Evolutionary conservation across 2,113 vertebrate species (phyloP), one percentile per base, ranked within the genome.

Genomic region (Alethe castanea): DNA sequence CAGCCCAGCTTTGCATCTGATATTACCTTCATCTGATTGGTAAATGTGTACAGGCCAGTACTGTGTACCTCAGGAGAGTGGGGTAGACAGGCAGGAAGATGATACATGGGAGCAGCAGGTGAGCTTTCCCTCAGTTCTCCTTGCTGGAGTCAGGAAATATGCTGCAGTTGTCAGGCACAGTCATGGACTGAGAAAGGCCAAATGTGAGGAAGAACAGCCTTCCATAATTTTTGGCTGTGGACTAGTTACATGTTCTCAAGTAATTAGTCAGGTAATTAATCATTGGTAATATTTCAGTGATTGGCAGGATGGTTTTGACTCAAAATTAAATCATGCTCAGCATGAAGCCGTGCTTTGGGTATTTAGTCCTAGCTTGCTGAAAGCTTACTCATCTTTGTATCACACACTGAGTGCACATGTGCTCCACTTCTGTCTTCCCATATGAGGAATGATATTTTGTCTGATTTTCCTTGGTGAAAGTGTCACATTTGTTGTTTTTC

Each of bases 51-150:
- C 3, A 3, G n/a, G 6, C 12, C 36, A 66, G 36, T 6, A 33
- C 16, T 28, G 11, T 35, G 26, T 38, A 40, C 14, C 17, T 23
- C 59, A 36, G 60, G 13, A 71, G 4, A 38, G 17, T 36, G 5
- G 6, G 18, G 5, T 14, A 59, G 35, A 42, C 14, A 26, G 38
- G 52, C 14, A 71, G 59, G 25, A 45, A 50, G 14, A 38, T 53
- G 12, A 18, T n/a, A 12, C 8, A 25, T 33, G 29, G 6, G 12
- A 88, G 18, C 11, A 76, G 11, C 17, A 71, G 20, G 26, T 24
- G 6, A 14, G 23, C 19, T 20, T 72, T 50, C 28, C 12, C 31
- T 13, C 3, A 2, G 0, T 61, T 65, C 22, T 61, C 7, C 25
- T 79, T 54, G 72, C 23, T 4, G 2, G 15, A 62, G 1, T 81